phyloP scores from a whole-genome alignment of 2,113 vertebrate species.

The Anolis carolinensis region DNA sequence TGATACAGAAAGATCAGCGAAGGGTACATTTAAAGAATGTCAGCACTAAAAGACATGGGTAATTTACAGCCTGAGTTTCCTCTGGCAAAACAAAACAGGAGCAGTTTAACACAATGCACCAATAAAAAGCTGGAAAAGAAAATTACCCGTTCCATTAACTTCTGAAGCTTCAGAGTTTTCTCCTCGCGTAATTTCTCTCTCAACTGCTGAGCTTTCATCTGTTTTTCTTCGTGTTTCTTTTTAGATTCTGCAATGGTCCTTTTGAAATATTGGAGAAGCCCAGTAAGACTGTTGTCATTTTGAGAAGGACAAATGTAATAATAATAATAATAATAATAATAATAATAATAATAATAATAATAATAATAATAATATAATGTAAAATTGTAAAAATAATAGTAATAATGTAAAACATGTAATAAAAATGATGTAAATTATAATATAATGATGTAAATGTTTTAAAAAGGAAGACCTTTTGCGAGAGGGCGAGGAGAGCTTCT shows the following conservation, averaged over 20 bases:
- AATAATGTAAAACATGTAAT: too few species aligned
- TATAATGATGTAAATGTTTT: neutral
- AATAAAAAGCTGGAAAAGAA: neutral
- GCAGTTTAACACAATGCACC: too few species aligned
- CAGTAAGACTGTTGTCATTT: constrained; percentile 26
- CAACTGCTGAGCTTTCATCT: constrained; percentile 98
- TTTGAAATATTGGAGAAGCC: constrained; percentile 62
- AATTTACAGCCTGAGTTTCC: neutral
- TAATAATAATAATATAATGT: too few species aligned
- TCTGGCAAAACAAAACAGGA: too few species aligned
- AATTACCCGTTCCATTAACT: constrained; percentile 92
- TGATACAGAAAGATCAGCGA: neutral
- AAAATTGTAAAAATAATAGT: too few species aligned
- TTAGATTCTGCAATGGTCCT: constrained; percentile 99
- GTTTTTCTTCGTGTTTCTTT: constrained; percentile 99
- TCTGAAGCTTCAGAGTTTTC: constrained; percentile 96
- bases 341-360: too few species aligned
- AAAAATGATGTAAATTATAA: too few species aligned
- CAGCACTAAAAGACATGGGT: neutral
- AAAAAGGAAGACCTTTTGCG: constrained; percentile 87
- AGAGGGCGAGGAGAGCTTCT: constrained; percentile 95
- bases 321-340: too few species aligned
- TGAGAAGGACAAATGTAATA: neutral
- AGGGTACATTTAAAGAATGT: neutral
- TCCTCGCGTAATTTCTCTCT: constrained; percentile 97